Evolutionary conservation across 2,113 vertebrate species (phyloP).

Genomic region (Orycteropus afer): DNA sequence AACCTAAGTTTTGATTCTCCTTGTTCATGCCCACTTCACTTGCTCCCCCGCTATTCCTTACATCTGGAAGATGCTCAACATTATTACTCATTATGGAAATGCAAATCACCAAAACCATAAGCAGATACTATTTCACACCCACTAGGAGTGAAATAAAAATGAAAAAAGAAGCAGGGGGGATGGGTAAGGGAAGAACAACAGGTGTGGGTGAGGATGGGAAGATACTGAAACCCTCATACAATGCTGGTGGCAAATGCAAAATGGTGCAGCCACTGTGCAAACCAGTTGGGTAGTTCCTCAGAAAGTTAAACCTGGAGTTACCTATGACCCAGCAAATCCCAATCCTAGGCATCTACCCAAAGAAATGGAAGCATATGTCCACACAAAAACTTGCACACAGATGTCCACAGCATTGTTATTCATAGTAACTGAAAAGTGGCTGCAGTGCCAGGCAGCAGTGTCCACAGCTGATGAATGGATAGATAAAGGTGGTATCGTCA

Average conservation of each 20-base stretch:
- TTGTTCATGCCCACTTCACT: rapidly evolving
- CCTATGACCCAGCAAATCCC: background rate
- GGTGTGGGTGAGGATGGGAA: too few species aligned
- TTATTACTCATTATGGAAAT: background rate
- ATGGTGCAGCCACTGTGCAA: background rate
- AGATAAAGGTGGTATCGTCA: background rate
- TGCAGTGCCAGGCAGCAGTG: background rate
- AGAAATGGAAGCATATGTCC: background rate
- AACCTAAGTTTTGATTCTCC: background rate
- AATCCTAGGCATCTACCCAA: background rate
- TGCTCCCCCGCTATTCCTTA: background rate
- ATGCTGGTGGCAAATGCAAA: background rate
- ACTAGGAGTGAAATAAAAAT: background rate
- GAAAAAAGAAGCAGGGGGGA: too few species aligned
- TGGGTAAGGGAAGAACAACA: background rate
- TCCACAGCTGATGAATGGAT: too few species aligned
- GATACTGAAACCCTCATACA: background rate
- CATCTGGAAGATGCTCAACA: background rate
- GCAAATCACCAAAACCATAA: background rate
- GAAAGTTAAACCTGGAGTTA: background rate
- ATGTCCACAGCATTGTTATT: background rate
- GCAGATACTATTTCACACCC: background rate
- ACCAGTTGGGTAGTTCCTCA: background rate
- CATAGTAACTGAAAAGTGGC: background rate
- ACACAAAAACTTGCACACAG: background rate